A percentile compares a stretch with the other conserved stretches of the same genome.
Conservation (phyloP, 2,113 vertebrate genomes). For the Heloderma charlesbogerti region DNA sequence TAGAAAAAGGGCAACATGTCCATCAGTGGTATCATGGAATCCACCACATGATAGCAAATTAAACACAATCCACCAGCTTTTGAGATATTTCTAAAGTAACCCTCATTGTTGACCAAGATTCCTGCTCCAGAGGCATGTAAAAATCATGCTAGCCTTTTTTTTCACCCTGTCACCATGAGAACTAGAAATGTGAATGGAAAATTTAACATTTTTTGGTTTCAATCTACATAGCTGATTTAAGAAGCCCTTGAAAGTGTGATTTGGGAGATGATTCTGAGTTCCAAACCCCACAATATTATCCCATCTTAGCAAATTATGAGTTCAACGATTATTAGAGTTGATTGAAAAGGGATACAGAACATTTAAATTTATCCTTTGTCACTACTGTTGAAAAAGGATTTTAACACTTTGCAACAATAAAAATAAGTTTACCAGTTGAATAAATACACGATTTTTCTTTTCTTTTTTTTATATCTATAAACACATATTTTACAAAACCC, state of each 20-base stretch:
- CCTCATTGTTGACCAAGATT: not conserved
- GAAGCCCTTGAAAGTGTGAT: not conserved
- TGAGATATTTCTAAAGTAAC: not conserved
- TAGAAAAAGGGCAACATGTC: not conserved
- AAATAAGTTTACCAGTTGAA: slow-evolving; percentile 95
- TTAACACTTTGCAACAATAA: slow-evolving; percentile 82
- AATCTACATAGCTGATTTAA: not conserved
- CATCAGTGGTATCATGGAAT: too few relatives aligned
- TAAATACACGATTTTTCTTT: slow-evolving; percentile 97
- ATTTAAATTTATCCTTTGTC: slow-evolving; percentile 74
- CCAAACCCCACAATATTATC: not conserved
- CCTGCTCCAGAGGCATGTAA: not conserved
- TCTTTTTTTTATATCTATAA: slow-evolving; percentile 70
- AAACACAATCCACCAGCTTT: not conserved
- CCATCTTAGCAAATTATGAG: not conserved
- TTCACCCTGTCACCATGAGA: not conserved
- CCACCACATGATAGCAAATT: not conserved
- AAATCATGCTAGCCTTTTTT: not conserved
- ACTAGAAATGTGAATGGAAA: not conserved
- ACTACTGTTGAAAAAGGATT: slow-evolving; percentile 72
- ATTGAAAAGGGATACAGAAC: slow-evolving; percentile 68
- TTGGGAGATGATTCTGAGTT: not conserved
- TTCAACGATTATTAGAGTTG: slow-evolving; percentile 41
- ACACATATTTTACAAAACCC: slow-evolving; percentile 91
- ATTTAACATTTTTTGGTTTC: not conserved